Evolutionary conservation across 1,140 invertebrate genomes (phyloP).

Genomic region (Heliconius melpomene): DNA sequence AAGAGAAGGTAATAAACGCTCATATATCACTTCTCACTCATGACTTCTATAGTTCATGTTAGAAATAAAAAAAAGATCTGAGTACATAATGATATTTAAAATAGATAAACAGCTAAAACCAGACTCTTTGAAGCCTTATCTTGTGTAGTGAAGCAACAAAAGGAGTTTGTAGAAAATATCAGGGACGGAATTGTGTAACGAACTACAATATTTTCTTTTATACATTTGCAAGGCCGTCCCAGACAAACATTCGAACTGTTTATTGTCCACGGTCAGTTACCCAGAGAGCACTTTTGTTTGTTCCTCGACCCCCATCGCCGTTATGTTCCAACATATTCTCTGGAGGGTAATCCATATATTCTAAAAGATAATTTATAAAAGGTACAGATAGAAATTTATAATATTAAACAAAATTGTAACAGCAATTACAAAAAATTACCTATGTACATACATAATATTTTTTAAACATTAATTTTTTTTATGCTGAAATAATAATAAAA

Average conservation of each 20-base stretch:
- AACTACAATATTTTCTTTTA: conserved; percentile 60
- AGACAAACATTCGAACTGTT: conserved; percentile 61
- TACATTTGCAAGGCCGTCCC: conserved; percentile 48
- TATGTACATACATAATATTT: too few species aligned
- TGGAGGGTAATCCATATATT: conserved; percentile 34
- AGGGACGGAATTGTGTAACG: conserved; percentile 51
- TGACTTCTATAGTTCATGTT: too few species aligned
- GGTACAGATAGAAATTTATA: not conserved
- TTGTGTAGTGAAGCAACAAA: conserved; percentile 1
- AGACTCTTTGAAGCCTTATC: not conserved
- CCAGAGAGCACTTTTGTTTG: conserved; percentile 67
- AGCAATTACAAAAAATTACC: too few species aligned
- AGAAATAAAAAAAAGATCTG: too few species aligned
- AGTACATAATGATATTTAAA: too few species aligned
- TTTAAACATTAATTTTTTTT: too few species aligned
- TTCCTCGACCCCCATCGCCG: conserved; percentile 47
- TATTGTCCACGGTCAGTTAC: conserved; percentile 78
- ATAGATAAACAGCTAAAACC: too few species aligned
- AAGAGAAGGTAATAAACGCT: too few species aligned
- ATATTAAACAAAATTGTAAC: too few species aligned
- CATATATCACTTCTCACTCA: too few species aligned
- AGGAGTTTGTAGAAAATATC: conserved; percentile 27
- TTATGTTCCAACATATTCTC: conserved; percentile 57
- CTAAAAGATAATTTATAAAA: conserved; percentile 28
- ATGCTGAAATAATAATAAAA: too few species aligned